A percentile compares a stretch with the other conserved stretches of the same genome.
Evolutionary conservation across 2,113 vertebrate species (phyloP).

Genomic region (Tragulus kanchil): DNA sequence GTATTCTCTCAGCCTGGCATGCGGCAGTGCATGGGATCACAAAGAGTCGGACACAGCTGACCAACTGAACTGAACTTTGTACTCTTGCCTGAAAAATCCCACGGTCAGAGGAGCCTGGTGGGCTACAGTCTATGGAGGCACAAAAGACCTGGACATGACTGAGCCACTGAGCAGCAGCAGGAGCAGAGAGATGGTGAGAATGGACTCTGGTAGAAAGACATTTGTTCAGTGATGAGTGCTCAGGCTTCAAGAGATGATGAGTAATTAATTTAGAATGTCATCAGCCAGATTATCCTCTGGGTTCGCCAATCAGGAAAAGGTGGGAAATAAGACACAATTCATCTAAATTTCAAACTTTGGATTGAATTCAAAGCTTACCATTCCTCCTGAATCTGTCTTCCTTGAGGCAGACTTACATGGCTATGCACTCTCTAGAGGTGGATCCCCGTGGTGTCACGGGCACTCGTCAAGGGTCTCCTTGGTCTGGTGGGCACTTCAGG

Average conservation of each 20-base stretch:
- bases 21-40: too few relatives aligned
- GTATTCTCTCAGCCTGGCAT: too few relatives aligned
- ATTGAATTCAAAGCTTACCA: not conserved
- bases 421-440: not conserved
- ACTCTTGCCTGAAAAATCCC: not conserved
- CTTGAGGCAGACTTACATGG: not conserved
- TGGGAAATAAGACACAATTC: not conserved
- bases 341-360: not conserved
- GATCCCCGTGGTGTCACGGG: not conserved
- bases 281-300: not conserved
- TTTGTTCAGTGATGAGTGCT: not conserved
- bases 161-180: not conserved
- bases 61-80: too few relatives aligned
- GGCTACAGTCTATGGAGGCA: not conserved
- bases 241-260: slow-evolving; percentile 27
- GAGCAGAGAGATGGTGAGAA: not conserved
- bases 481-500: rapidly evolving
- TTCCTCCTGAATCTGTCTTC: not conserved
- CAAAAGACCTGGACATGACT: not conserved
- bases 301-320: not conserved
- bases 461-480: not conserved
- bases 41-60: too few relatives aligned
- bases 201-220: not conserved
- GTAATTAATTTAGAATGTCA: not conserved
- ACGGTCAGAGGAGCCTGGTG: not conserved